Base-by-base conservation (phyloP, 2,113 vertebrate genomes). In the Sardina pilchardus region DNA sequence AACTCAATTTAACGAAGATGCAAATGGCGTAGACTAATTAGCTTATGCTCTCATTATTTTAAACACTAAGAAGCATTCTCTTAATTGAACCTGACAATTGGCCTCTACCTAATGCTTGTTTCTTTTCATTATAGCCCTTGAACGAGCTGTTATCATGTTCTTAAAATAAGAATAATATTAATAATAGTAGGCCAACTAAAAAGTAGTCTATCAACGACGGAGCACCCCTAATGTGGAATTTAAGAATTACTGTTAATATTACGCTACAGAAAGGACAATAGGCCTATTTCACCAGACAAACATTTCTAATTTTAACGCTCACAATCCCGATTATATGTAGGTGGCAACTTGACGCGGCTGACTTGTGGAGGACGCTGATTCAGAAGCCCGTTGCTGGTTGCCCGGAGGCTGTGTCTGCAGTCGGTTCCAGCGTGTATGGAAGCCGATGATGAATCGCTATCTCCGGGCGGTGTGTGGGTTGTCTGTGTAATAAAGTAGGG, bases 401-500 rank as follows among this genome's bases (percentile, higher is more conserved):
- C 93, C 95, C 91, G 87, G 83, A 90, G 95, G 94, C 93, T 83
- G 88, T 93, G 91, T 94, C 92, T 88, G 85, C 90, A 92, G 91
- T 91, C 89, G 91, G 93, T 90, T 84, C 81, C 53, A 86, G 87
- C 83, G 85, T 87, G 85, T 86, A 80, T 85, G 90, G 93, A 92
- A 93, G 90, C 91, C 91, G 88, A 91, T 96, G 95, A 96, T 95
- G 94, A 95, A 96, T 95, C 92, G 93, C 90, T 94, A 90, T 94
- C 95, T 94, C 85, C 93, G 90, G 94, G 95, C 94, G 83, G 90
- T 92, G 90, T 92, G 93, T 71, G 89, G 91, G 92, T 92, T 91
- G 93, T 92, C 91, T 92, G 93, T 93, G 93, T 96, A 96, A 95
- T 95, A 96, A 95, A 96, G 94, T 95, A 95, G 88, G 92, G 90